Evolutionary conservation across 2,888 invertebrate genomes (phyloP), one percentile per base, ranked within the genome.

Genomic region (Timema podura): DNA sequence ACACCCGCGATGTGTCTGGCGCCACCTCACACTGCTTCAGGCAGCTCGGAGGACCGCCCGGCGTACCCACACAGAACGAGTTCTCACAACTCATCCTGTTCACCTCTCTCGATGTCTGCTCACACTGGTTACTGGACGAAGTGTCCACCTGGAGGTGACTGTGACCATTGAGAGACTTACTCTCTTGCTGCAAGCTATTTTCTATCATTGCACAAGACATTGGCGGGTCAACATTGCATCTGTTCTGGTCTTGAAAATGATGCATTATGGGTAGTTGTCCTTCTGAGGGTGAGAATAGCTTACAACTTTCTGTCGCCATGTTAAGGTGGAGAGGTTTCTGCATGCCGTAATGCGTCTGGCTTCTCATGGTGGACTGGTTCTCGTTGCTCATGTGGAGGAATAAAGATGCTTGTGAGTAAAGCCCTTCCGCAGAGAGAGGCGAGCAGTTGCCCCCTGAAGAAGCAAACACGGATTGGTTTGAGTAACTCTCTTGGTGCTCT

Each of bases 361-460:
- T 51, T 45, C 51, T 67, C 5, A 30, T 59, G 15, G 54, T 66
- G n/a, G 64, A 46, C 16, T 70, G 70, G 16, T 59, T 57, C 11
- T 70, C 70, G 49, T 59, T 69, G 13, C 67, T 71, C 64, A 71
- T 48, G 67, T 73, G 69, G 8, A 69, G 46, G 7, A 73, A 61
- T 8, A 70, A 47, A n/a, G 72, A 68, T 5, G 70, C 68, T 51
- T 71, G 73, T 44, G 73, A 73, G 48, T 73, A 73, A 10, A 73
- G 54, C 48, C 64, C n/a, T 46, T 73, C 69, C 13, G 71, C 73
- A 9, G 64, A 70, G 6, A 72, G 48, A 44, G 61, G 61, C 44
- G 61, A 61, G 61, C 61, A 61, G 44, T 44, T 61, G 13, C 66
- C 69, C 9, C 57, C 47, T 13, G 64, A 15, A 16, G 68, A 49